These are phyloP conservation scores for Prietella phreatophila DNA, from an alignment of 2,113 vertebrate genomes.

Conservation along the genomic window DNA sequence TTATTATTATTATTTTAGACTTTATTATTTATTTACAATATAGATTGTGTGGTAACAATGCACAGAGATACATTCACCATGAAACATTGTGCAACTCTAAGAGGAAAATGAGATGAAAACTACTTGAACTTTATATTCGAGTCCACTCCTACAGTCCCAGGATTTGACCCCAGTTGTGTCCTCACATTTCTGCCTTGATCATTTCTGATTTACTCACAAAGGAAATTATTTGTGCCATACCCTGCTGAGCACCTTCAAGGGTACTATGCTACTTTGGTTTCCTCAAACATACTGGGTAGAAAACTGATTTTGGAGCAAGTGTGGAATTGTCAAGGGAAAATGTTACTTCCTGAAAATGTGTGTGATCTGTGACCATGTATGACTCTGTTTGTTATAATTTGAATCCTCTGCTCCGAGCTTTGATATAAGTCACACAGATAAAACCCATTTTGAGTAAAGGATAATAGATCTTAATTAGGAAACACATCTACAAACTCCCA, in stretches of 20 bases:
- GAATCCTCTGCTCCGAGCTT: not conserved
- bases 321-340: constrained; percentile 9
- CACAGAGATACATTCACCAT: not conserved
- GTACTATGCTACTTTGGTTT: constrained; percentile 12
- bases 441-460: not conserved
- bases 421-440: not conserved
- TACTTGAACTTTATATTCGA: not conserved
- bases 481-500: constrained; percentile 3
- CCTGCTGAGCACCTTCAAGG: constrained; percentile 17
- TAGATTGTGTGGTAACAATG: not conserved
- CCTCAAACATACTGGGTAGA: constrained; percentile 5
- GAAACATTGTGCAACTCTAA: not conserved
- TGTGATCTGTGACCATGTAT: constrained; percentile 25
- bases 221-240: constrained; percentile 14
- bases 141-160: not conserved
- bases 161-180: not conserved
- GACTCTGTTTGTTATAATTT: not conserved
- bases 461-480: constrained; percentile 18
- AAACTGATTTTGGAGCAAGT: constrained; percentile 23
- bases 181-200: not conserved
- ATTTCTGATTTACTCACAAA: constrained; percentile 25
- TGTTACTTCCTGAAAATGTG: constrained; percentile 22
- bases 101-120: not conserved
- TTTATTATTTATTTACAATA: not conserved
- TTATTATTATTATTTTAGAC: not conserved